phyloP scores from a whole-genome alignment of 2,888 invertebrate species.

The Allacma fusca region DNA sequence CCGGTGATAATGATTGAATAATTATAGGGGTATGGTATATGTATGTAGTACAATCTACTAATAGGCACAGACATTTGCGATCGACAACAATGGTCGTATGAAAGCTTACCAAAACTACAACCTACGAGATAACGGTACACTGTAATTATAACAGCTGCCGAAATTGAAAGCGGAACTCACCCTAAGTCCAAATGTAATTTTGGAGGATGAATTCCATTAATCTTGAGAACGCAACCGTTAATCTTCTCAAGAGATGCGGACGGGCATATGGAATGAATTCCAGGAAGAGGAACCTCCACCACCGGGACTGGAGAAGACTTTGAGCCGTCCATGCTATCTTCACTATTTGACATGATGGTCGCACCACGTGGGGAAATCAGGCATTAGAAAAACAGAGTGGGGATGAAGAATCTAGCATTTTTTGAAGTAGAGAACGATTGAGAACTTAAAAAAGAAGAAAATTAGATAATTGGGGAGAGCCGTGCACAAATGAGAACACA shows the following conservation, averaged over 20 bases:
- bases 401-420: not conserved
- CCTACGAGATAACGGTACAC: not conserved
- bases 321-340: conserved; percentile 45
- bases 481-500: not conserved
- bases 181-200: conserved; percentile 30
- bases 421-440: not conserved
- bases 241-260: conserved; percentile 45
- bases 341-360: not conserved
- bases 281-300: conserved; percentile 54
- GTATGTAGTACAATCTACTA: not conserved
- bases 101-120: not conserved
- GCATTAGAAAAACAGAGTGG: not conserved
- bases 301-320: conserved; percentile 46
- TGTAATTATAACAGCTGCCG: not conserved
- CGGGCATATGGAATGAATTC: conserved; percentile 50
- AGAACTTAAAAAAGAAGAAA: not conserved
- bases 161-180: conserved; percentile 20
- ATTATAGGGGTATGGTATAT: not conserved
- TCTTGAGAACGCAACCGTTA: conserved; percentile 31
- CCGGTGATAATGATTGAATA: not conserved
- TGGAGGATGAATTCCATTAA: conserved; percentile 44
- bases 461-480: not conserved
- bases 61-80: no score
- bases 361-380: conserved; percentile 7
- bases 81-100: not conserved